These are phyloP conservation scores for Drosophila helvetica DNA, from an alignment of 2,888 invertebrate species.

Conservation along the genomic window DNA sequence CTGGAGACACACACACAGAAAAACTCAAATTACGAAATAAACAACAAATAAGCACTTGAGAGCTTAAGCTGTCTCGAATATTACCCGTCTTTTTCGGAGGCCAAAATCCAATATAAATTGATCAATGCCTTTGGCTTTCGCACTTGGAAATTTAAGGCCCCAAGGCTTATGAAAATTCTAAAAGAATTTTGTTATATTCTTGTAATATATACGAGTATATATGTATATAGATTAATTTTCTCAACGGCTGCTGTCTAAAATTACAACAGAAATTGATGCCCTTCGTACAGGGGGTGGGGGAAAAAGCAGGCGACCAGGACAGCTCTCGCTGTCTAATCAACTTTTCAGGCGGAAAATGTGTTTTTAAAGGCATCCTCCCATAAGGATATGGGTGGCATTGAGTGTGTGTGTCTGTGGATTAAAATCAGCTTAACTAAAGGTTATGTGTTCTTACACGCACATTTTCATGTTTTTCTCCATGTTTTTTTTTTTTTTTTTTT, in stretches of 20 bases:
- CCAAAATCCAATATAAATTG: slow-evolving; percentile 71
- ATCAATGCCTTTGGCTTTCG: slow-evolving; percentile 63
- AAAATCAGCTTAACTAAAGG: slow-evolving; percentile 35
- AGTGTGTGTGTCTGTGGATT: slow-evolving; percentile 5
- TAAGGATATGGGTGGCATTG: not conserved
- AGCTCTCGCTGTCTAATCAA: slow-evolving; percentile 43
- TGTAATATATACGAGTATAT: slow-evolving; percentile 6
- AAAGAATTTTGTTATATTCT: slow-evolving; percentile 46
- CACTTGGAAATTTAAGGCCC: slow-evolving; percentile 31
- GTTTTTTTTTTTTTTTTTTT: slow-evolving; percentile 24
- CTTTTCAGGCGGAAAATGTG: slow-evolving; percentile 51
- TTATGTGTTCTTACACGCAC: slow-evolving; percentile 3
- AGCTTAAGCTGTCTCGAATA: not conserved
- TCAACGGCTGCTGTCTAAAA: slow-evolving; percentile 56
- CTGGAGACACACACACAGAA: slow-evolving; percentile 20
- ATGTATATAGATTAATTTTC: slow-evolving; percentile 30
- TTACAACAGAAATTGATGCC: slow-evolving; percentile 70
- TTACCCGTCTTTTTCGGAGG: not conserved
- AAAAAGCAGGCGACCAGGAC: too few species aligned
- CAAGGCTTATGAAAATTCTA: slow-evolving; percentile 53
- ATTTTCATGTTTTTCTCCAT: slow-evolving; percentile 8
- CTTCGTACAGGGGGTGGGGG: too few species aligned
- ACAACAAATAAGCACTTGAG: slow-evolving; percentile 69
- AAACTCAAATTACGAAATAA: slow-evolving; percentile 54
- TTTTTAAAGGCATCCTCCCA: slow-evolving; percentile 29